These are phyloP conservation scores for Callopanchax toddi DNA, from an alignment of 2,113 vertebrate species.

Conservation along the genomic window DNA sequence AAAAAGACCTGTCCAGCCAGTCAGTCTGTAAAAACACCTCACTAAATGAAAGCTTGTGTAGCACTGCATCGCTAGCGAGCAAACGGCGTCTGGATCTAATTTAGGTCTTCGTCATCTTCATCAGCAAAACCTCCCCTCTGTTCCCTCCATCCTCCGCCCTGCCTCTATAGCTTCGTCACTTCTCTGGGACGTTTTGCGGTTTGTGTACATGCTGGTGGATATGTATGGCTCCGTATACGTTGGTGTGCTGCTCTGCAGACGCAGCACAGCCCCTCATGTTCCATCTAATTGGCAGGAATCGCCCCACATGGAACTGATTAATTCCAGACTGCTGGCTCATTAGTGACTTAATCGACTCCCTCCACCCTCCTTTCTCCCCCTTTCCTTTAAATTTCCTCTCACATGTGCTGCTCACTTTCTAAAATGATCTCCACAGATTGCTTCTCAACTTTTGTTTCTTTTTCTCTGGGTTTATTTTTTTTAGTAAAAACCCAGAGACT, in stretches of 20 bases:
- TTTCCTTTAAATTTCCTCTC: conserved; percentile 6
- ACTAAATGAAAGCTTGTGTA: conserved; percentile 68
- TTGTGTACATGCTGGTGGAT: conserved; percentile 11
- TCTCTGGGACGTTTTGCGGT: conserved; percentile 34
- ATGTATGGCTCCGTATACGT: background rate
- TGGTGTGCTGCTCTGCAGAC: conserved; percentile 44
- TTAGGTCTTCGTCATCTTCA: conserved; percentile 72
- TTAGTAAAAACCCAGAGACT: conserved; percentile 4
- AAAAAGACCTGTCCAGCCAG: conserved; percentile 53
- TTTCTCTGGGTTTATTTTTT: conserved; percentile 3
- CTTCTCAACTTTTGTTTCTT: background rate
- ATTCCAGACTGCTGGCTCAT: conserved; percentile 82
- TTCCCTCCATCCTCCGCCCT: background rate
- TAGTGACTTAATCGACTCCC: conserved; percentile 79
- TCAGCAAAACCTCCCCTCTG: conserved; percentile 30
- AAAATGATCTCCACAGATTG: conserved; percentile 60
- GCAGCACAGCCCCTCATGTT: conserved; percentile 61
- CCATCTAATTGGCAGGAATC: conserved; percentile 76
- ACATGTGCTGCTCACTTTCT: conserved; percentile 4
- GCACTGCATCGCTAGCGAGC: conserved; percentile 36
- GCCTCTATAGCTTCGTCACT: conserved; percentile 21
- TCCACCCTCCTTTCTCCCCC: background rate
- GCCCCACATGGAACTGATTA: conserved; percentile 81
- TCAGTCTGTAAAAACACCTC: conserved; percentile 69
- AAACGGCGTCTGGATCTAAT: conserved; percentile 79